Conservation (phyloP, 23 tunicate species). For the Ciona savignyi region DNA sequence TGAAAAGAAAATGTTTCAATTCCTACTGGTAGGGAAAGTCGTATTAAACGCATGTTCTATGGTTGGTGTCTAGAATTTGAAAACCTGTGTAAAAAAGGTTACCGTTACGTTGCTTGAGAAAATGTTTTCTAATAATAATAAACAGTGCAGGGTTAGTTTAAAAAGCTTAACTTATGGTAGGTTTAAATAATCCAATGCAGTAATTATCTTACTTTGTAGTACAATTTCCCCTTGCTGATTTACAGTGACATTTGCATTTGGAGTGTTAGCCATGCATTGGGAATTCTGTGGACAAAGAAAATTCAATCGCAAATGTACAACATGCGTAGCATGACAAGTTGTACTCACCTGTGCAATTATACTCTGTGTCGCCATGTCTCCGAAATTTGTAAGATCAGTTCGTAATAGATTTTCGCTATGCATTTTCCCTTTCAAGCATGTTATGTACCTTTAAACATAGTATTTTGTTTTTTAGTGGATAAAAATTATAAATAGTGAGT, state of each 20-base stretch:
- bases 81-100: no score
- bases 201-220: slow-evolving; percentile 33
- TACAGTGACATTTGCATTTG: slow-evolving; percentile 90
- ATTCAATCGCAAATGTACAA: background rate
- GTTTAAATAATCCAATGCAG: background rate
- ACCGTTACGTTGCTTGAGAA: no score
- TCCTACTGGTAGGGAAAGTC: no score
- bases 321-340: no score
- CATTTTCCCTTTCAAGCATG: slow-evolving; percentile 98
- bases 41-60: no score
- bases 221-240: slow-evolving; percentile 88
- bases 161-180: background rate
- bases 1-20: no score
- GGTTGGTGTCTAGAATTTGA: no score
- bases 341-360: slow-evolving; percentile 9
- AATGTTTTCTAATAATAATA: no score
- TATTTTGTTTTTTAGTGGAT: no score
- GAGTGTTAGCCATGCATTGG: slow-evolving; percentile 69
- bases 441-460: slow-evolving; percentile 78
- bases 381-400: slow-evolving; percentile 44
- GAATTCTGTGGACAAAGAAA: slow-evolving; percentile 21
- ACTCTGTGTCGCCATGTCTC: slow-evolving; percentile 19
- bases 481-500: no score
- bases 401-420: slow-evolving; percentile 94
- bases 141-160: no score